These are phyloP conservation scores for Lordiphosa stackelbergi DNA, from an alignment of 1,140 invertebrate genomes.

Conservation along the genomic window DNA sequence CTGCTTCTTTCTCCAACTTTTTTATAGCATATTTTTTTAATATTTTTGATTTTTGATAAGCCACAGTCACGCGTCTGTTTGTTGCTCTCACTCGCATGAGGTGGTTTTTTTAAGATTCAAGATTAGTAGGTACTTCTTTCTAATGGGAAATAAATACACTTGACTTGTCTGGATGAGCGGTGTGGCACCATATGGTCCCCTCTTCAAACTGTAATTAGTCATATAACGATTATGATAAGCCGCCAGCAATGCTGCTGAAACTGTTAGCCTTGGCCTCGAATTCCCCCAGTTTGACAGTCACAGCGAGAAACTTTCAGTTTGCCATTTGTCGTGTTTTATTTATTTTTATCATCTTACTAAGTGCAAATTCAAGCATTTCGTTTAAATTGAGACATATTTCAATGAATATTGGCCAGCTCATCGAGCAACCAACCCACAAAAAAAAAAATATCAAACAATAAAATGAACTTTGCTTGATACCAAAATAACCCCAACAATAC, in stretches of 20 bases:
- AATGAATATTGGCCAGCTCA: constrained; percentile 17
- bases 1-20: constrained; percentile 10
- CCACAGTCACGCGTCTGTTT: constrained; percentile 51
- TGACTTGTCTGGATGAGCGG: constrained; percentile 26
- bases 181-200: constrained; percentile 28
- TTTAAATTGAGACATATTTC: constrained; percentile 36
- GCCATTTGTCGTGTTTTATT: constrained; percentile 18
- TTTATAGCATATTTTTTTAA: constrained; percentile 22
- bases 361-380: constrained; percentile 47
- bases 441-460: constrained; percentile 2
- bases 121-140: constrained; percentile 34
- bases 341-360: constrained; percentile 65
- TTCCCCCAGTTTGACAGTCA: constrained; percentile 15
- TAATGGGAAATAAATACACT: constrained; percentile 49
- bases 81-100: constrained; percentile 32
- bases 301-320: constrained; percentile 1
- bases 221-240: constrained; percentile 16
- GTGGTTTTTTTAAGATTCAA: constrained; percentile 43
- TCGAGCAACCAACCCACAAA: constrained; percentile 4
- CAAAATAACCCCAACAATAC: constrained; percentile 46
- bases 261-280: constrained; percentile 39
- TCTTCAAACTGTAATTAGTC: constrained; percentile 42
- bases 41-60: constrained; percentile 62
- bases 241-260: constrained; percentile 10
- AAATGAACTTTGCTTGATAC: constrained; percentile 43